Conservation (phyloP, 2,888 invertebrate genomes). For the Epinotia ramella region DNA sequence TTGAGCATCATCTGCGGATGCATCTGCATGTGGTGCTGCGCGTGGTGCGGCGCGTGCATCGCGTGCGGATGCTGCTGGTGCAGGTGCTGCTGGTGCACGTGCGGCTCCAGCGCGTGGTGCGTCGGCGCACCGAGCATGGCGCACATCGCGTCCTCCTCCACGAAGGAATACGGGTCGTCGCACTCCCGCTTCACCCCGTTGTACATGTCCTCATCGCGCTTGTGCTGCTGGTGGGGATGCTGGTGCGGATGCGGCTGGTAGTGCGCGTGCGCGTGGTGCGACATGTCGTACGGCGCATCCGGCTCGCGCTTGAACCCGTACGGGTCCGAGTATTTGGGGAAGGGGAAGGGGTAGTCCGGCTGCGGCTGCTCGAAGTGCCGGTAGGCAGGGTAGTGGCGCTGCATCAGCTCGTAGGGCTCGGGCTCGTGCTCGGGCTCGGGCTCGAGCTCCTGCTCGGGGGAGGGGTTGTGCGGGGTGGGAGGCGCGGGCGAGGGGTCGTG, state of each 20-base stretch:
- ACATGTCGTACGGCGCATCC: slow-evolving; percentile 80
- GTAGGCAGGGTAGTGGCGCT: slow-evolving; percentile 48
- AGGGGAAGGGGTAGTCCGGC: slow-evolving; percentile 70
- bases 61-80: slow-evolving; percentile 55
- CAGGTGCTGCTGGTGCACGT: slow-evolving; percentile 69
- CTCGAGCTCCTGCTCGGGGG: slow-evolving; percentile 58
- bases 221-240: slow-evolving; percentile 55
- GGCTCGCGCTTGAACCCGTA: slow-evolving; percentile 77
- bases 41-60: slow-evolving; percentile 48
- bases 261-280: slow-evolving; percentile 65
- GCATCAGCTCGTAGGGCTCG: slow-evolving; percentile 44
- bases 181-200: slow-evolving; percentile 86
- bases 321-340: slow-evolving; percentile 73
- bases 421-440: slow-evolving; percentile 55
- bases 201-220: slow-evolving; percentile 76
- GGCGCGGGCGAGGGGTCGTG: slow-evolving; percentile 54
- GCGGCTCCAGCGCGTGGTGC: slow-evolving; percentile 60
- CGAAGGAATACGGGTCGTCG: slow-evolving; percentile 94
- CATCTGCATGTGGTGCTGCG: slow-evolving; percentile 64
- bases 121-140: slow-evolving; percentile 79
- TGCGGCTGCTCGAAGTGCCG: slow-evolving; percentile 63
- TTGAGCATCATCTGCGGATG: slow-evolving; percentile 78
- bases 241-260: slow-evolving; percentile 50
- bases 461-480: slow-evolving; percentile 64
- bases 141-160: slow-evolving; percentile 90